phyloP scores from a whole-genome alignment of 2,888 invertebrate genomes.

The Carabus problematicus region DNA sequence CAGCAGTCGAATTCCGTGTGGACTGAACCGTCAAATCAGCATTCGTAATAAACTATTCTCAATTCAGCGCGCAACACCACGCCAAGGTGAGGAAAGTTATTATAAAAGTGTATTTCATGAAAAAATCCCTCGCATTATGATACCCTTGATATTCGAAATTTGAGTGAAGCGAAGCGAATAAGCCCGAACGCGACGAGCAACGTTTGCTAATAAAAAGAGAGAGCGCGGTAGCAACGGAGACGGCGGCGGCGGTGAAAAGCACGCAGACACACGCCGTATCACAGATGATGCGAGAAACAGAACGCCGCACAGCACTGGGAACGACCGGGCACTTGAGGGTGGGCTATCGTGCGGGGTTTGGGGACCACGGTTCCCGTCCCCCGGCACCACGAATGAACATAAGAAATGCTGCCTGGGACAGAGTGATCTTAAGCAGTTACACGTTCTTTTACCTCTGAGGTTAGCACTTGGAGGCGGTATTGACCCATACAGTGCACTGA shows the following conservation, averaged over 20 bases:
- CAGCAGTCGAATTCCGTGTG: conserved; percentile 32
- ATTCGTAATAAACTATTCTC: conserved; percentile 40
- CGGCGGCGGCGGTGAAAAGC: background rate
- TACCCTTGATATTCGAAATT: conserved; percentile 41
- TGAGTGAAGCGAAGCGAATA: conserved; percentile 38
- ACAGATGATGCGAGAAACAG: conserved; percentile 9
- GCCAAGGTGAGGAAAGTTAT: conserved; percentile 39
- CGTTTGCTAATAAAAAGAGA: conserved; percentile 35
- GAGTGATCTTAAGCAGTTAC: too few species aligned
- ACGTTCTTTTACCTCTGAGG: too few species aligned
- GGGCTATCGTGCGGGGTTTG: too few species aligned
- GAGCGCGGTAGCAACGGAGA: background rate
- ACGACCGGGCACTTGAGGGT: too few species aligned
- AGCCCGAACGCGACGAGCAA: conserved; percentile 29
- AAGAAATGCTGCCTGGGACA: too few species aligned
- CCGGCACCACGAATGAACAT: too few species aligned
- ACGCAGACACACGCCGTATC: background rate
- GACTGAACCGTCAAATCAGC: conserved; percentile 33
- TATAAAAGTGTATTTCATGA: conserved; percentile 42
- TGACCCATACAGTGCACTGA: too few species aligned
- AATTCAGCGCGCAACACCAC: conserved; percentile 37
- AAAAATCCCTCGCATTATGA: conserved; percentile 37
- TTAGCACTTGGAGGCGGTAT: too few species aligned
- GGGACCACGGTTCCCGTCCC: too few species aligned
- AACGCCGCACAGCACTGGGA: too few species aligned